Conservation (phyloP, 2,797 vertebrate genomes). For the Cephalopachus bancanus region DNA sequence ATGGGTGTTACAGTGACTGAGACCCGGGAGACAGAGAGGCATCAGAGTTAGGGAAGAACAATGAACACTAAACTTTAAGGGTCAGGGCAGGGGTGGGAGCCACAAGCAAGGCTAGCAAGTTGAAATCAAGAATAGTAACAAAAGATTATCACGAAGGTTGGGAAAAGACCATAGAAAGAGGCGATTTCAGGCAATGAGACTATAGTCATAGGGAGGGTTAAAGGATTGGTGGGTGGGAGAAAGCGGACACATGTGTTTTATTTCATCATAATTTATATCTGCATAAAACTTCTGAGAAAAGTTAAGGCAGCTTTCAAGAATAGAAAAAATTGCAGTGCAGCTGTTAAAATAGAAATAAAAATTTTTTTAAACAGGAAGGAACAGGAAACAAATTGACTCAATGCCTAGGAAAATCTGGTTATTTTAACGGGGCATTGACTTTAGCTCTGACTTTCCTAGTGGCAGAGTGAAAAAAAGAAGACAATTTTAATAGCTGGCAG, state of each 20-base stretch:
- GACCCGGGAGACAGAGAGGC: background rate
- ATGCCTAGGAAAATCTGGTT: conserved; percentile 9
- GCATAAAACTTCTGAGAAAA: conserved; percentile 17
- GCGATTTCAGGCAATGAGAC: background rate
- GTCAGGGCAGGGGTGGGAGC: background rate
- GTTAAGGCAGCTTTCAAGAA: conserved; percentile 40
- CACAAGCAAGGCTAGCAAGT: background rate
- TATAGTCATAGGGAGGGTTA: background rate
- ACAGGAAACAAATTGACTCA: conserved; percentile 45
- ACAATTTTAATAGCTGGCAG: background rate
- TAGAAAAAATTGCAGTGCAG: conserved; percentile 34
- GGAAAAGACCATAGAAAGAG: background rate
- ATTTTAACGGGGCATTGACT: background rate
- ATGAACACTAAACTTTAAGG: background rate
- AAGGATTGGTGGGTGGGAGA: background rate
- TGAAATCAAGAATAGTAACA: background rate
- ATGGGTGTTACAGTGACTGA: background rate
- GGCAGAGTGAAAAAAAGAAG: background rate
- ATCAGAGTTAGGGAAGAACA: background rate
- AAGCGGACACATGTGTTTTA: conserved; percentile 1
- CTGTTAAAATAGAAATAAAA: conserved; percentile 59
- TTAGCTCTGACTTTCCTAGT: conserved; percentile 41
- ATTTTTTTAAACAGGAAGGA: background rate
- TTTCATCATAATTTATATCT: conserved; percentile 43
- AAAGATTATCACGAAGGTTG: background rate